Evolutionary conservation across 1,140 invertebrate species (phyloP), one percentile per base, ranked within the genome.

Genomic region (Brachionus manjavacas): DNA sequence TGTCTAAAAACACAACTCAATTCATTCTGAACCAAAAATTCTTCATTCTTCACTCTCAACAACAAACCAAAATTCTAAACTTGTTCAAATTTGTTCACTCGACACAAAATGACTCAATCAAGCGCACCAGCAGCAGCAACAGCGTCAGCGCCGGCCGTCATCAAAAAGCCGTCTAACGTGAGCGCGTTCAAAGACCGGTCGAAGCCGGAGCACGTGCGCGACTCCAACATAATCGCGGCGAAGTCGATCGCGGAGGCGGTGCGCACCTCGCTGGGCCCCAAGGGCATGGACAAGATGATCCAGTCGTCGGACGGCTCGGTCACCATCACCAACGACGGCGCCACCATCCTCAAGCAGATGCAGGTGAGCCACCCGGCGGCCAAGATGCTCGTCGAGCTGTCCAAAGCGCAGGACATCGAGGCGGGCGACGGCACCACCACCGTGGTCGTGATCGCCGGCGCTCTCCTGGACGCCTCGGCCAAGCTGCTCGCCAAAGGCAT

Each of bases 241-340:
- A 99, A 99, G 94, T 96, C 97, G 91, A 96, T 99, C 76, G 94
- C 96, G 85, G 95, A 99, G 96, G 97, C 97, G 23, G 95, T 99
- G 87, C 92, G 97, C 85, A 99, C 98, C 16, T 98, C 96, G 91
- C 91, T 99, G 87, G 98, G 98, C 16, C 98, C 98, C 31, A 92
- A 95, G 86, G 98, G 98, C 86, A 99, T 99, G 98, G 98, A 99
- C 88, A 99, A 99, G 92, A 99, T 99, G 94, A 99, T 99, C 86
- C 97, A 99, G 92, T 92, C 95, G 68, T 92, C 92, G 14, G 97
- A 97, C 91, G 97, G 97, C 9, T 96, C 98, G 92, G 98, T 99
- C 0, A 99, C 96, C 9, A 99, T 99, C 84, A 99, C 97, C 66
- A 99, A 99, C 92, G 98, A 99, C 92, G 98, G 98, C 85, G 98